Conservation (phyloP, 2,888 invertebrate species). For the Orthonychiurus folsomi region DNA sequence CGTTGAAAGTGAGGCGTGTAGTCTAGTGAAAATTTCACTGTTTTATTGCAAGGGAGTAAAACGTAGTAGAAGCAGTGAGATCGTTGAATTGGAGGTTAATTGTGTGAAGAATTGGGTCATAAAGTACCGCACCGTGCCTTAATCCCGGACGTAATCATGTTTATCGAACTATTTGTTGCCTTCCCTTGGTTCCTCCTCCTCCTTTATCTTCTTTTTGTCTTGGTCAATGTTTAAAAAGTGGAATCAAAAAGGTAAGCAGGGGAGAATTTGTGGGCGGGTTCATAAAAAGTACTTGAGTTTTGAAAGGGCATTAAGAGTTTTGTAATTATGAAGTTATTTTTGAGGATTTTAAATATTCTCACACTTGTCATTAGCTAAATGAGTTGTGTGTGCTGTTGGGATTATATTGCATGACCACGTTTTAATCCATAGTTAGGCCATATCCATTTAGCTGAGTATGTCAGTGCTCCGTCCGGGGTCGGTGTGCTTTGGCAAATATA, state of each 20-base stretch:
- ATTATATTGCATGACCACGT: too few relatives aligned
- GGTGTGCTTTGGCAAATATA: too few relatives aligned
- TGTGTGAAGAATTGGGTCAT: neutral
- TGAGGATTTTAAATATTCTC: neutral
- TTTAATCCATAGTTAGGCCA: too few relatives aligned
- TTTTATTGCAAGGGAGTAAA: too few relatives aligned
- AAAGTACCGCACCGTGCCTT: neutral
- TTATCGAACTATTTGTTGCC: conserved; percentile 52
- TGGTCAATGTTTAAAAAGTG: conserved; percentile 54
- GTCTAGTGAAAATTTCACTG: too few relatives aligned
- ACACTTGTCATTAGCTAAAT: too few relatives aligned
- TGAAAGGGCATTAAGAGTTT: conserved; percentile 19
- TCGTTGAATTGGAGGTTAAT: neutral
- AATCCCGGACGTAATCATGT: conserved; percentile 25
- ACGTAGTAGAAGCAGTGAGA: too few relatives aligned
- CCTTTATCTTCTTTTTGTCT: conserved; percentile 57
- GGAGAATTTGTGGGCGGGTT: neutral
- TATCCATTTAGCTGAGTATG: too few relatives aligned
- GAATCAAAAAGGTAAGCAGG: neutral
- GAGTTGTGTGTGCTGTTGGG: too few relatives aligned
- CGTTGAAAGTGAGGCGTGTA: too few relatives aligned
- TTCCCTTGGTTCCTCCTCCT: conserved; percentile 61
- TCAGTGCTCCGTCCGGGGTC: too few relatives aligned
- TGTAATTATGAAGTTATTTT: conserved; percentile 13
- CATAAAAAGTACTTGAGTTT: neutral